Evolutionary conservation across 2,888 invertebrate species (phyloP).

Genomic region (Eupithecia pulchellata): DNA sequence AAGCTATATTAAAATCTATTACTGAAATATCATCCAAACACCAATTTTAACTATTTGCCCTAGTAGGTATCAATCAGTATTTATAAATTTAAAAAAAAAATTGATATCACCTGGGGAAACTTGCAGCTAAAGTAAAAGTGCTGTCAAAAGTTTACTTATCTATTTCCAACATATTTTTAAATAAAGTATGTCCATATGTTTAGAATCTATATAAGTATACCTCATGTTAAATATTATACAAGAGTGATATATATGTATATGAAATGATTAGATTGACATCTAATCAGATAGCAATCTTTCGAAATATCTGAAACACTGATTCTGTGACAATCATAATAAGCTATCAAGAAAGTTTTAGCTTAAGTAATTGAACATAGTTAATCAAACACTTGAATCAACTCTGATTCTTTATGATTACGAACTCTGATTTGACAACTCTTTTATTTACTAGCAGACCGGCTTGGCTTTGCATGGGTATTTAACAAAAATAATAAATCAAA

Average conservation of each 20-base stretch:
- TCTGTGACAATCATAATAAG: background rate
- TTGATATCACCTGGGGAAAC: slow-evolving; percentile 23
- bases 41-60: slow-evolving; percentile 21
- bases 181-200: background rate
- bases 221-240: no score
- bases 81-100: slow-evolving; percentile 24
- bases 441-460: no score
- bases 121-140: slow-evolving; percentile 17
- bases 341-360: background rate
- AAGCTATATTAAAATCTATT: background rate
- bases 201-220: background rate
- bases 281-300: background rate
- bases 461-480: no score
- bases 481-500: no score
- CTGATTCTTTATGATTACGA: no score
- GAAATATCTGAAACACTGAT: background rate
- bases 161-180: background rate
- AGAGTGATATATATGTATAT: no score
- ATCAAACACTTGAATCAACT: no score
- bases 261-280: background rate
- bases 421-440: no score
- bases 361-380: no score
- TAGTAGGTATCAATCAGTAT: slow-evolving; percentile 31
- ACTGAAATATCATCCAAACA: slow-evolving; percentile 23
- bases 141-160: slow-evolving; percentile 1